These are phyloP conservation scores for Drosophila miranda DNA, from an alignment of 1,140 invertebrate genomes.

Conservation along the genomic window DNA sequence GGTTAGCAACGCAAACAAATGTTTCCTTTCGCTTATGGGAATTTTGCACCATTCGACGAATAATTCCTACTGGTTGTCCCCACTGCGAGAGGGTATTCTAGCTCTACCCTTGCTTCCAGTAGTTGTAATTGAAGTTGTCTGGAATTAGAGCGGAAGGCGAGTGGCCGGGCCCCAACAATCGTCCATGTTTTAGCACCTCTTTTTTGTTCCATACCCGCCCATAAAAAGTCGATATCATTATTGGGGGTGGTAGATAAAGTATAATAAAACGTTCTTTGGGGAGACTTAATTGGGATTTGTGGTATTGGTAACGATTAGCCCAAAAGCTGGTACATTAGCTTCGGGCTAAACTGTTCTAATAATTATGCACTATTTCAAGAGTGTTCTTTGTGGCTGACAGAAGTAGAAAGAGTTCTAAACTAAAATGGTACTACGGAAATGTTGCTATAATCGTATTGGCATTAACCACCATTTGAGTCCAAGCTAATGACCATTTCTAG, in stretches of 20 bases:
- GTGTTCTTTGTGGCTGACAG: too few relatives aligned
- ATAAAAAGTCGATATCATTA: slow-evolving; percentile 47
- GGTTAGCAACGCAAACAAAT: too few relatives aligned
- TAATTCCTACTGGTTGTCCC: too few relatives aligned
- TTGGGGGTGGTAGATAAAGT: slow-evolving; percentile 27
- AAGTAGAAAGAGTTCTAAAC: too few relatives aligned
- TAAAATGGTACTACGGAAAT: not conserved
- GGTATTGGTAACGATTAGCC: too few relatives aligned
- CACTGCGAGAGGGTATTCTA: not conserved
- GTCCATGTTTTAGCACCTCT: slow-evolving; percentile 20
- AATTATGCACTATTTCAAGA: too few relatives aligned
- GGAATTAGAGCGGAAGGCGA: slow-evolving; percentile 39
- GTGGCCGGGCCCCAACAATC: slow-evolving; percentile 29
- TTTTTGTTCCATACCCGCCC: slow-evolving; percentile 31
- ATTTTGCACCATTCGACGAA: too few relatives aligned
- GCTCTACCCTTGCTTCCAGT: slow-evolving; percentile 6
- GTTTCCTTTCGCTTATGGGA: too few relatives aligned
- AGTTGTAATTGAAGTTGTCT: slow-evolving; percentile 62
- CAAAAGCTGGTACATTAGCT: not conserved
- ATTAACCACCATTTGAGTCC: too few relatives aligned
- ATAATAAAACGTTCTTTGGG: not conserved
- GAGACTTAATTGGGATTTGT: slow-evolving; percentile 11
- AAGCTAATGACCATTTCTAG: too few relatives aligned
- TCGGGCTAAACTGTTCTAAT: not conserved
- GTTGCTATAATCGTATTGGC: not conserved